Base-by-base conservation (phyloP, 92 coral and sea anemone genomes). In the Siderastrea radians region DNA sequence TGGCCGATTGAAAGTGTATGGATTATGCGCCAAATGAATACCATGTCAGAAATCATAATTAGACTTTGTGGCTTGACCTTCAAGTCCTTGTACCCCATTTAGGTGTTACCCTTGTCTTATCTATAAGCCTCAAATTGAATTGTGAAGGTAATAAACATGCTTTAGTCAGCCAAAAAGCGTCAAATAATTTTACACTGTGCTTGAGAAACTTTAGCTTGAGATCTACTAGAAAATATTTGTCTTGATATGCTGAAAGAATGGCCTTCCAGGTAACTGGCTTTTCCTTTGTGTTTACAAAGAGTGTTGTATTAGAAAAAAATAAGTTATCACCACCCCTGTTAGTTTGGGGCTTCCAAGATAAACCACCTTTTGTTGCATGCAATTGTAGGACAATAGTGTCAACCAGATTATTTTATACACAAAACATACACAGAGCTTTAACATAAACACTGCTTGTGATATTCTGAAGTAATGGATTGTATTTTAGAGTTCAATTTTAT, bases 361-460 rank as follows among this genome's bases (percentile, higher is more conserved):
- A 80, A 52, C 43, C 26, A 26, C 9, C 4, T 11, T 51, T 65
- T 63, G 52, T 68, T 10, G 12, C 16, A 19, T 19, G 19, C 4
- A 65, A 19, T 65, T 6, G 1, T 47, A 26, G 43, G 3, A 68
- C 46, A 68, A 68, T 11, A 13, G 57, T 9, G 43, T 15, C 69
- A 50, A 65, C 43, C 54, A 26, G 75, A 71, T 9, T 71, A 13
- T 71, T 71, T 48, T 65, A 10, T 77, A 62, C 57, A 67, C 75
- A 80, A 51, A 11, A 51, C 43, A 68, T 4, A 53, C 0, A 6
- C 51, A 38, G 15, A 65, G 6, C 46, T 50, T 80, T 38, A 38
- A 53, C 11, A 64, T 43, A 9, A 7, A 66, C 48, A 78, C 5
- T 78, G 74, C 12, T 53, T 52, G 4, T 16, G 64, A 80, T 38